These are phyloP conservation scores for Heliothis virescens DNA, from an alignment of 1,140 invertebrate species.

Conservation along the genomic window DNA sequence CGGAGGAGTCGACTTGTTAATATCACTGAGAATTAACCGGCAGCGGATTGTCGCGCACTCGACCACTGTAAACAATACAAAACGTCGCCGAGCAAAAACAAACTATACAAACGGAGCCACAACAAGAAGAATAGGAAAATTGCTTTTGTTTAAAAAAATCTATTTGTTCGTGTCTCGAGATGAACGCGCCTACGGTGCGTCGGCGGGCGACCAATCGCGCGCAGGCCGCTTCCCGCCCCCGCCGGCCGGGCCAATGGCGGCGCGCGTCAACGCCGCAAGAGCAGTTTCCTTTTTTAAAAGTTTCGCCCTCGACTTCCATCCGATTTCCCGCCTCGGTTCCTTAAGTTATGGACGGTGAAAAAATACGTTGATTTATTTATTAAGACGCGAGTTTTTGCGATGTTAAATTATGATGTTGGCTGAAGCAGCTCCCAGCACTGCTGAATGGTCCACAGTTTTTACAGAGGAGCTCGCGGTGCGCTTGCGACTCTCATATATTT, in stretches of 20 bases:
- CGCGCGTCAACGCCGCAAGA: conserved; percentile 65
- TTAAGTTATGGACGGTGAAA: conserved; percentile 82
- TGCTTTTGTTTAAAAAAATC: conserved; percentile 85
- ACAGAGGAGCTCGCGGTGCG: conserved; percentile 43
- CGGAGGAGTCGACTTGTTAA: conserved; percentile 71
- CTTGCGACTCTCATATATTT: conserved; percentile 53
- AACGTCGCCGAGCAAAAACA: conserved; percentile 81
- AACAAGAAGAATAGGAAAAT: conserved; percentile 86
- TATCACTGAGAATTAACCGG: conserved; percentile 82
- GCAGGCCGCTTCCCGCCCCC: conserved; percentile 71
- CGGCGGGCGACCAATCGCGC: conserved; percentile 73
- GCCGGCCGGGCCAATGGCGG: conserved; percentile 67
- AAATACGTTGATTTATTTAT: conserved; percentile 82
- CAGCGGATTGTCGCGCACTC: conserved; percentile 78
- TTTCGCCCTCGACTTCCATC: conserved; percentile 82
- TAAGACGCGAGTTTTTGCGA: conserved; percentile 75
- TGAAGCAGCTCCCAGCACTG: conserved; percentile 57
- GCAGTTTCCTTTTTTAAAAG: conserved; percentile 85
- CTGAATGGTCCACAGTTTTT: conserved; percentile 67
- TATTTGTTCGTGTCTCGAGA: conserved; percentile 82
- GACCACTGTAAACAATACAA: conserved; percentile 84
- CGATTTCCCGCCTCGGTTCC: conserved; percentile 82
- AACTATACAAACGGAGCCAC: conserved; percentile 79
- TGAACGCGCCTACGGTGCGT: conserved; percentile 79
- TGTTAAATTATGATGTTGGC: conserved; percentile 82